phyloP scores from a whole-genome alignment of 2,797 vertebrate species.

The Chaetodon trifasciatus region DNA sequence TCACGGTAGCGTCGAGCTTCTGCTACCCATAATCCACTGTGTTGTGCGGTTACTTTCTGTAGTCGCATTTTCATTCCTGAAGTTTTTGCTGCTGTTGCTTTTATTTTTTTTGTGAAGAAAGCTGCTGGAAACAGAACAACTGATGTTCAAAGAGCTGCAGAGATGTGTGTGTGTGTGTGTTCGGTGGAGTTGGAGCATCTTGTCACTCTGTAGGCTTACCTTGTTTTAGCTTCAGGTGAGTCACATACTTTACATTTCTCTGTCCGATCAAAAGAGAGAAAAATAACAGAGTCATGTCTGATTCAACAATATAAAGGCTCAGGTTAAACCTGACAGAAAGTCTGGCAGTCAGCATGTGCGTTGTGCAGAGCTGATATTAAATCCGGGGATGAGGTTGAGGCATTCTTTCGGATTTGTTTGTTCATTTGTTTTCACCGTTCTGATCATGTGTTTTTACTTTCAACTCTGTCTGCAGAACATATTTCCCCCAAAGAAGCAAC shows the following conservation, averaged over 20 bases:
- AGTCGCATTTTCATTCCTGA: neutral
- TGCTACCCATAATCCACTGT: neutral
- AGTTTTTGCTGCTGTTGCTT: neutral
- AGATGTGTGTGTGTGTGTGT: neutral
- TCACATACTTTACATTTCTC: conserved; percentile 63
- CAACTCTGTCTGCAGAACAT: conserved; percentile 23
- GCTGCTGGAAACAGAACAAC: neutral
- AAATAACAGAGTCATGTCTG: conserved; percentile 19
- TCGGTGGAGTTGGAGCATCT: neutral
- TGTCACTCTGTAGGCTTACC: conserved; percentile 45
- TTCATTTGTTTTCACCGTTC: conserved; percentile 48
- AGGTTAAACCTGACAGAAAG: conserved; percentile 53
- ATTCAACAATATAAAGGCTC: conserved; percentile 44
- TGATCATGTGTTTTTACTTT: conserved; percentile 57
- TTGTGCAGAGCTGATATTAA: conserved; percentile 46
- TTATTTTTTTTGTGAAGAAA: neutral
- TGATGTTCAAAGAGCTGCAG: neutral
- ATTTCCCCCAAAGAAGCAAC: conserved; percentile 28
- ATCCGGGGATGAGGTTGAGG: conserved; percentile 48
- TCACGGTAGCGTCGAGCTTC: neutral
- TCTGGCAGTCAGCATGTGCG: conserved; percentile 10
- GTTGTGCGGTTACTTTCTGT: neutral
- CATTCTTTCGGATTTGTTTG: conserved; percentile 61
- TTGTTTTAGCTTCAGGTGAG: conserved; percentile 62
- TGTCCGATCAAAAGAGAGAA: conserved; percentile 28